These are phyloP conservation scores for Columbina picui DNA, from an alignment of 2,113 vertebrate species.

Conservation along the genomic window DNA sequence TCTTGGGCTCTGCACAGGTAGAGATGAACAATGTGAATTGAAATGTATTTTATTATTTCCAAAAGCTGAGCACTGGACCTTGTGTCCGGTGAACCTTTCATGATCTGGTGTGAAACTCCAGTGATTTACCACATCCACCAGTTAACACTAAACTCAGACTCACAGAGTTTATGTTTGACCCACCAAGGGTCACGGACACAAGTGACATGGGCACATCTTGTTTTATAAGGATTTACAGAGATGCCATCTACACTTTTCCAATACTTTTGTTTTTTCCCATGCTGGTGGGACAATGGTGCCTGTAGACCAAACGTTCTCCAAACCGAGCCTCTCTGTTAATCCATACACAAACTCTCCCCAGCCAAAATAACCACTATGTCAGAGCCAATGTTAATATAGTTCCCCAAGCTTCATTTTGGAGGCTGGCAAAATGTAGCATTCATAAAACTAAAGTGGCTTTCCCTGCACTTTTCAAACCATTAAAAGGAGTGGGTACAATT, in stretches of 20 bases:
- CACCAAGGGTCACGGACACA: neutral
- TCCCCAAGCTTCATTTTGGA: neutral
- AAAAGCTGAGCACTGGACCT: neutral
- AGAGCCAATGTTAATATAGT: neutral
- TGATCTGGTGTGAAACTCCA: neutral
- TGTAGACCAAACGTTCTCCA: neutral
- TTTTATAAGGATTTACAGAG: neutral
- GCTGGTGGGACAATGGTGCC: accelerated
- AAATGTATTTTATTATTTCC: neutral
- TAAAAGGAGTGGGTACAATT: neutral
- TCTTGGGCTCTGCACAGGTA: neutral
- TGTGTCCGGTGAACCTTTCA: neutral
- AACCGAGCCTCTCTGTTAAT: neutral
- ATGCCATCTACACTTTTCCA: neutral
- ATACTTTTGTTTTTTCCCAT: neutral
- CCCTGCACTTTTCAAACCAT: neutral
- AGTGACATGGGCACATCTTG: neutral
- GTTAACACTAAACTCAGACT: neutral
- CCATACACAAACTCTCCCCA: neutral
- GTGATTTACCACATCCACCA: neutral
- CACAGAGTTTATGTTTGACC: neutral
- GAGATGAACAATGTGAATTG: neutral
- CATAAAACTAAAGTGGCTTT: neutral
- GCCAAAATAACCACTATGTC: neutral
- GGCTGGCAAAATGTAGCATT: neutral